phyloP scores from a whole-genome alignment of 2,797 vertebrate genomes.

The Eptatretus atami region DNA sequence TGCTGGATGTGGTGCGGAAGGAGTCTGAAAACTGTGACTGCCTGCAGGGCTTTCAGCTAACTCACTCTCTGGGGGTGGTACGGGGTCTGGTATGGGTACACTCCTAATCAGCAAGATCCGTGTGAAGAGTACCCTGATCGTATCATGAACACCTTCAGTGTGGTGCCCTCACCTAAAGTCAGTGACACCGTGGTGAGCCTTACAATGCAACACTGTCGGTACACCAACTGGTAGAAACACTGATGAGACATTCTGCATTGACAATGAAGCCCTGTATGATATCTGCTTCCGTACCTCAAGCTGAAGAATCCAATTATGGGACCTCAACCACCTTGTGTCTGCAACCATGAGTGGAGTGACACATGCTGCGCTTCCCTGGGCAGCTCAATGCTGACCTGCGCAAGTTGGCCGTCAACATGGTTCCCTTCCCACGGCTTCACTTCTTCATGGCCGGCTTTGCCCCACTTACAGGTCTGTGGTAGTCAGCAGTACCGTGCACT shows the following conservation, averaged over 20 bases:
- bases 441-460: slow-evolving; percentile 81
- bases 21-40: slow-evolving; percentile 71
- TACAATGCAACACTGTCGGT: slow-evolving; percentile 65
- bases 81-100: slow-evolving; percentile 65
- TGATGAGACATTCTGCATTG: slow-evolving; percentile 69
- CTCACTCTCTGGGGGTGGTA: slow-evolving; percentile 63
- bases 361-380: slow-evolving; percentile 56
- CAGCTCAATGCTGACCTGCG: slow-evolving; percentile 62
- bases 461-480: slow-evolving; percentile 39
- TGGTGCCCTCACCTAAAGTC: slow-evolving; percentile 77
- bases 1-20: slow-evolving; percentile 67
- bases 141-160: slow-evolving; percentile 85
- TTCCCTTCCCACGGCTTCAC: slow-evolving; percentile 60
- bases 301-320: slow-evolving; percentile 46
- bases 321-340: slow-evolving; percentile 59
- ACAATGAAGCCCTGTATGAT: slow-evolving; percentile 67
- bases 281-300: slow-evolving; percentile 84
- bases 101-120: slow-evolving; percentile 70
- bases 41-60: slow-evolving; percentile 74
- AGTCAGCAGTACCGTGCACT: slow-evolving; percentile 57
- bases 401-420: slow-evolving; percentile 81
- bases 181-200: slow-evolving; percentile 65
- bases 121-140: slow-evolving; percentile 63
- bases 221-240: slow-evolving; percentile 79
- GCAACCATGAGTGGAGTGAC: slow-evolving; percentile 64